Evolutionary conservation across 1,140 invertebrate genomes (phyloP), one percentile per base, ranked within the genome.

Genomic region (Charaxes varanes): DNA sequence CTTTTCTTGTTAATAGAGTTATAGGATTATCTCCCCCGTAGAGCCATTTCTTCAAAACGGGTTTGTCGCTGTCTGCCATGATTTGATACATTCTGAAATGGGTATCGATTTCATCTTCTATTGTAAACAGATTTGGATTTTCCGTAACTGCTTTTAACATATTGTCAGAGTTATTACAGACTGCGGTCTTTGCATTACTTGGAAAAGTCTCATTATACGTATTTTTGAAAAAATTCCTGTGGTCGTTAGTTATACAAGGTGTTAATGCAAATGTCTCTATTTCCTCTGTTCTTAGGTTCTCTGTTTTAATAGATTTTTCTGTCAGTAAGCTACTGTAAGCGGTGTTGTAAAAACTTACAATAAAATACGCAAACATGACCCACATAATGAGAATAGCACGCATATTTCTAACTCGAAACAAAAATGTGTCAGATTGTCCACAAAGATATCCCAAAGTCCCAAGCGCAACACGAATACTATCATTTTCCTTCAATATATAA

Each of bases 321-420:
- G 35, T 41, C 43, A 4, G 66, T 56, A 6, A 54, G 45, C 28
- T 62, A 42, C 37, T 54, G 11, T 58, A 47, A 14, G 46, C 56
- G 2, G 62, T 62, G 15, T 45, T 62, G 28, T 70, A 70, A 33
- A 70, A 66, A 21, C 37, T 70, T 3, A 11, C 50, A 6, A 70
- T 51, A 6, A 58, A 66, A 41, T 62, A 70, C 19, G 66, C 49
- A 24, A 64, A 70, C 52, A 48, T 53, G 42, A 65, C 51, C 66
- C 66, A 70, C 16, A 26, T 43, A 8, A 57, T 14, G 2, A 70
- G 14, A 6, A 66, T 26, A 2, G n/a, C n/a, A n/a, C n/a, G n/a
- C n/a, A n/a, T n/a, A n/a, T n/a, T n/a, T n/a, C n/a, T n/a, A n/a
- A n/a, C n/a, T n/a, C n/a, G n/a, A n/a, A n/a, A n/a, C n/a, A n/a